Evolutionary conservation across 2,888 invertebrate species (phyloP), one percentile per base, ranked within the genome.

Genomic region (Phrixothrix hirtus): DNA sequence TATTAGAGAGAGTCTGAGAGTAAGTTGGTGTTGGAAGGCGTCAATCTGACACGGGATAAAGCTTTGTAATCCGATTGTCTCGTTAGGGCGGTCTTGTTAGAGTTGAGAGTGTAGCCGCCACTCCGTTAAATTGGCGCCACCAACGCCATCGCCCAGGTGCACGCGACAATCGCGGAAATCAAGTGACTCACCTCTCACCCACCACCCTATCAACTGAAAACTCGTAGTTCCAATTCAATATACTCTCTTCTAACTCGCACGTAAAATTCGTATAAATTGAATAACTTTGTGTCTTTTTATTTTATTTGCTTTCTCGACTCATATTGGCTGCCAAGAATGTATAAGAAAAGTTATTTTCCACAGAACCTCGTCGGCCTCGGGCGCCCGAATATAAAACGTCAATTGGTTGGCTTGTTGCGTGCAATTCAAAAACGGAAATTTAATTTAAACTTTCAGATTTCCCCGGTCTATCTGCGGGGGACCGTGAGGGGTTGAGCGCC

Each of bases 371-470:
- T 47, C 57, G 58, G 64, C 67, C 67, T 58, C 61, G 61, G 64
- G 65, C 62, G 66, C 64, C 63, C 65, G 61, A 68, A 70, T 68
- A 71, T 72, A 71, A 71, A 72, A 72, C 68, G 67, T 64, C 73
- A 73, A 74, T 74, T 73, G 75, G 72, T 64, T 62, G 67, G 69
- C 72, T 73, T 71, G 74, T 74, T 75, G 74, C 73, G 73, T 73
- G 72, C 73, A 71, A 74, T 74, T 73, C 73, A 73, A 73, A 72
- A 72, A 71, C 73, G 73, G 74, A 74, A 74, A 75, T 75, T 74
- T 74, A 73, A 75, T 75, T 75, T 75, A 72, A 75, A 74, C 68
- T 72, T 74, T 72, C 71, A 62, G 69, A 73, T 72, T 72, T 71
- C 65, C 56, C 55, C 42, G 48, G 43, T 44, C 35, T 47, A 43